Evolutionary conservation across 2,113 vertebrate species (phyloP), one percentile per base, ranked within the genome.

Genomic region (Zosterops hypoxanthus): DNA sequence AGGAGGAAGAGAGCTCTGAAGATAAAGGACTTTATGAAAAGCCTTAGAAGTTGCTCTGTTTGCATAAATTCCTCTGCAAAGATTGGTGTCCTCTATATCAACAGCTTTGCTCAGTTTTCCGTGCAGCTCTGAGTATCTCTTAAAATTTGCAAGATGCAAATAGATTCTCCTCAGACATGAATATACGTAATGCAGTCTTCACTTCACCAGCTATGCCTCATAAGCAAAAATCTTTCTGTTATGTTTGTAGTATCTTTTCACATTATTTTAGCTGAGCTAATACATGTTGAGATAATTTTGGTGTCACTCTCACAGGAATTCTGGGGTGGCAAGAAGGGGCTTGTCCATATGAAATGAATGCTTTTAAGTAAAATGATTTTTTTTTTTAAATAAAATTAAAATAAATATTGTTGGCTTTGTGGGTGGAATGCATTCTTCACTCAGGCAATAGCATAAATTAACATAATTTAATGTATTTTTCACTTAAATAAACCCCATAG

Each of bases 1-100:
- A 88, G 91, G 76, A 93, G 44, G 56, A 92, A 86, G 72, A 81
- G 72, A 18, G 55, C n/a, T 90, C 47, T 82, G 85, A 91, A 95
- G 79, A 86, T 55, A 86, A 86, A 46, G n/a, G 80, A 86, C 94
- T 95, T 90, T 21, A 69, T 42, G 36, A 55, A 85, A 87, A 64
- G 86, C 85, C 53, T 78, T 73, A 81, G 55, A 79, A 85, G 73
- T 66, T 66, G 53, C 44, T 90, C 21, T 72, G 16, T 65, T 72
- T 66, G 60, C 60, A 70, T 26, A 84, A 90, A 82, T 60, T 75
- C 55, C 59, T 61, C 46, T 84, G 91, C 57, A 86, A 81, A 90
- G 72, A 66, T 31, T 29, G 29, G 17, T 71, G 24, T 91, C 63
- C 64, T 72, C 64, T 68, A 28, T 36, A 68, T 61, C 41, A 24